Percentiles rank a stretch among this genome's conserved stretches.
These are phyloP conservation scores for Callyntrura sp. DNA, from an alignment of 2,888 invertebrate species.

Conservation along the genomic window DNA sequence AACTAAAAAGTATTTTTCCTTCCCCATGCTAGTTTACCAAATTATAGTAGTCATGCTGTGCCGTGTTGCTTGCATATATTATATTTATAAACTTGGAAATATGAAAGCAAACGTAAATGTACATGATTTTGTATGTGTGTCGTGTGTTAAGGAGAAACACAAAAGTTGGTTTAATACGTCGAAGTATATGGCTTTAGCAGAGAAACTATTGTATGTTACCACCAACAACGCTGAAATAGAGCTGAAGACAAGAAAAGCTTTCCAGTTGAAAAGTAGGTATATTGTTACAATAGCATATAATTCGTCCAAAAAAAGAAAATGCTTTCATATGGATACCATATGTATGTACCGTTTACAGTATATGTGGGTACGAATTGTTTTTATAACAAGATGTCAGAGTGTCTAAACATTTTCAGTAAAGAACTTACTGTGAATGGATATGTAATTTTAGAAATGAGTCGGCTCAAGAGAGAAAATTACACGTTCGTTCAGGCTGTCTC, in stretches of 20 bases:
- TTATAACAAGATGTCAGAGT: too few species aligned
- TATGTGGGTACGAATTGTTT: not conserved
- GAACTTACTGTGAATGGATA: too few species aligned
- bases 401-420: slow-evolving; percentile 1
- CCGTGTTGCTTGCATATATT: not conserved
- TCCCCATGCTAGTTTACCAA: not conserved
- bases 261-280: slow-evolving; percentile 39
- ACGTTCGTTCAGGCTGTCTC: too few species aligned
- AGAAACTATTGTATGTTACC: slow-evolving; percentile 20
- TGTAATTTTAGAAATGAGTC: slow-evolving; percentile 28
- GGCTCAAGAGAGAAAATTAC: slow-evolving; percentile 11
- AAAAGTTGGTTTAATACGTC: slow-evolving; percentile 36
- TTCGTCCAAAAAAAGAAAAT: not conserved
- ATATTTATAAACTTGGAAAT: too few species aligned
- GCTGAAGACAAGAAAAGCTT: slow-evolving; percentile 51
- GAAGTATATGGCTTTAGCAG: slow-evolving; percentile 44
- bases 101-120: too few species aligned
- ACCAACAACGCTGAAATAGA: slow-evolving; percentile 1
- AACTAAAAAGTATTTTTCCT: slow-evolving; percentile 6
- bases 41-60: not conserved
- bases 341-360: not conserved
- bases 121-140: not conserved
- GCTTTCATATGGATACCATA: not conserved
- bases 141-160: not conserved
- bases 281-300: not conserved